Base-by-base conservation (phyloP, 2,797 vertebrate genomes). In the Tragopan temminckii region DNA sequence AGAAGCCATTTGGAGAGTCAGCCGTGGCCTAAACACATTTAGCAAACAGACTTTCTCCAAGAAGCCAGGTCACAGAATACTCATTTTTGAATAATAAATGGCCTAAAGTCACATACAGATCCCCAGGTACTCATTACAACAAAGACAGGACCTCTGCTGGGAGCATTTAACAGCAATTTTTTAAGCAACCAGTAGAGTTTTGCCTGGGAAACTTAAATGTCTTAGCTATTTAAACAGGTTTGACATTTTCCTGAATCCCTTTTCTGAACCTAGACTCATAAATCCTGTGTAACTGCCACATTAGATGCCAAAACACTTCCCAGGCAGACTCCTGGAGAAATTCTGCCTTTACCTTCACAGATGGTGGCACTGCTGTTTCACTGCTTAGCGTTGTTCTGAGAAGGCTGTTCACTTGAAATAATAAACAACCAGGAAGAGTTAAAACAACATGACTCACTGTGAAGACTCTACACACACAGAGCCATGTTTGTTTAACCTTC, bases 121-220 rank as follows among this genome's bases (percentile, higher is more conserved):
- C 80, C 48, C 24, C 31, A 68, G 80, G 36, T 52, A 71, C 42
- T 69, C 66, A 83, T 66, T 91, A 55, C 46, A 83, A 82, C 9
- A 71, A 85, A 80, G 42, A 74, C 35, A 83, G 38, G 15, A 64
- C 75, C 55, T 89, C 69, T 75, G 66, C 58, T 78, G 24, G 9
- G 63, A 84, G 38, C 72, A 76, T 92, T 91, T 82, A 94, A 80
- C 62, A 94, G 74, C 79, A 78, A 69, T 48, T 72, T 85, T 95
- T 84, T 25, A 83, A 61, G 64, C 42, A 90, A 64, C 23, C 0
- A 0, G 72, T 46, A 72, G 18, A 76, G 33, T 57, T 95, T 79
- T 93, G 69, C 55, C 67, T 90, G 36, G 43, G 89, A 92, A 95
- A 76, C 70, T 89, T 89, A 94, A 95, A 91, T 92, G 89, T 82